Evolutionary conservation across 2,113 vertebrate species (phyloP), one percentile per base, ranked within the genome.

Genomic region (Hystrix cristata): DNA sequence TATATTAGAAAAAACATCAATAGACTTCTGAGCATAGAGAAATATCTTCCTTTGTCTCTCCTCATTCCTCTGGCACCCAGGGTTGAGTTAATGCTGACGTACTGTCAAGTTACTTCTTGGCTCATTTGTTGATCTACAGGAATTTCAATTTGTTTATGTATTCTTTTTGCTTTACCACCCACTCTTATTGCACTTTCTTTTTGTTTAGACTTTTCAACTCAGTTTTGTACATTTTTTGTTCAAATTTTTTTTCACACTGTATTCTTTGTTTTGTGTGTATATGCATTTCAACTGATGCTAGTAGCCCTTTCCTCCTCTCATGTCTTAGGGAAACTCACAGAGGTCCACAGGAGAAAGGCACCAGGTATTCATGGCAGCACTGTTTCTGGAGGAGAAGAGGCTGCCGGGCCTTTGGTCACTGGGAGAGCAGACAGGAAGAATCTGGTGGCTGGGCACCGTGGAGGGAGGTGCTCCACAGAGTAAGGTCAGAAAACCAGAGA

Each of bases 401-500:
- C 0, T 27, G 21, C 34, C 46, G 64, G 55, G 7, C 34, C 5
- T 10, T 34, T 1, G 11, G 31, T 13, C 31, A 3, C 16, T 1
- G 23, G 4, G 46, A 12, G 46, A 16, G n/a, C 0, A 15, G 14
- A 59, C 0, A 18, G n/a, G 4, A 11, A 31, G 15, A 18, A n/a
- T 71, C n/a, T 65, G 34, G 10, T 23, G 21, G 2, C 14, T 14
- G 0, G 18, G 60, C n/a, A 38, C 8, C 2, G 1, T 12, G 8
- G 43, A 13, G 15, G 13, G 6, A 27, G 78, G 5, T 8, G 2
- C n/a, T 38, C 8, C 34, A 7, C 0, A 13, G 60, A 53, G 11
- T 46, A 46, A 13, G 46, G 18, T 11, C 9, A 19, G 1, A 57
- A 55, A 19, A 62, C 38, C 0, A 1, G 82, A 65, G 51, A 23